phyloP scores from a whole-genome alignment of 2,113 vertebrate species.

The Daubentonia madagascariensis region DNA sequence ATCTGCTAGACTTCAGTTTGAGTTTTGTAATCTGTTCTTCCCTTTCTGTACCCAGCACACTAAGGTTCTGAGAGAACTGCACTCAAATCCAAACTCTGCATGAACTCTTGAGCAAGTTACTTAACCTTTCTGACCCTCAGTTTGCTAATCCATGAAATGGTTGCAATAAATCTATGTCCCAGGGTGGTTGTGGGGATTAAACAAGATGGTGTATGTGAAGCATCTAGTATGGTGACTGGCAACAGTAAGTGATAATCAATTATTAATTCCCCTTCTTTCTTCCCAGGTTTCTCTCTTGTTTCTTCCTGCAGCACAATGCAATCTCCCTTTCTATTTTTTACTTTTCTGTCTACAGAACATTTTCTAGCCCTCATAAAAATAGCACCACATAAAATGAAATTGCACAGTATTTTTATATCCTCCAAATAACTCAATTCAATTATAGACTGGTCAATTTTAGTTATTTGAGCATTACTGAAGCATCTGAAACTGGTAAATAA shows the following conservation, averaged over 20 bases:
- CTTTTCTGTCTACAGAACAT: constrained; percentile 45
- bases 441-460: constrained; percentile 63
- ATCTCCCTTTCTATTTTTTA: constrained; percentile 35
- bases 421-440: constrained; percentile 66
- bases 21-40: background rate
- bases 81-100: background rate
- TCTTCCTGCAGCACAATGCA: background rate
- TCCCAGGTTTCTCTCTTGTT: background rate
- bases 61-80: background rate
- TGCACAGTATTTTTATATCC: constrained; percentile 61
- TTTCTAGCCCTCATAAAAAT: constrained; percentile 64
- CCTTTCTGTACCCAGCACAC: background rate
- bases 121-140: background rate
- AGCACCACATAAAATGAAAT: constrained; percentile 66
- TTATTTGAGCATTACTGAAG: constrained; percentile 47
- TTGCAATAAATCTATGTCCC: background rate
- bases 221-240: background rate
- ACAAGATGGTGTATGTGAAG: background rate
- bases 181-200: background rate
- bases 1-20: background rate
- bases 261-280: background rate
- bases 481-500: constrained; percentile 62
- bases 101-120: background rate
- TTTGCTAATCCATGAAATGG: background rate
- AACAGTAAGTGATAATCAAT: background rate